Percentiles rank a stretch among this genome's conserved stretches.
Evolutionary conservation across 2,888 invertebrate genomes (phyloP).

Genomic region (Adelphocoris suturalis): DNA sequence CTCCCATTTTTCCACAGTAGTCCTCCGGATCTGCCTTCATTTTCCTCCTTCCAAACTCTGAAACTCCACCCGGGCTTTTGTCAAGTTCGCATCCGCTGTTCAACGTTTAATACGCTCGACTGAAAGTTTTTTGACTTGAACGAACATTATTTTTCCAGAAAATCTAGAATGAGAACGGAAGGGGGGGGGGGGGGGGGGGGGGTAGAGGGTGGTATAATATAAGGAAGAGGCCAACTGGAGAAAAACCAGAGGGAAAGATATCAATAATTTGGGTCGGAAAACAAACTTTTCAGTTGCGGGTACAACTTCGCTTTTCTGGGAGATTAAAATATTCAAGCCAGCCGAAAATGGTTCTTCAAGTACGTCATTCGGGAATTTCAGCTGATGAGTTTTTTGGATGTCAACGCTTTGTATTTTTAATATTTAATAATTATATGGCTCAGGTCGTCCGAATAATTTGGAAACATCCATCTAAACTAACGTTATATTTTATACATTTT

Average conservation of each 20-base stretch:
- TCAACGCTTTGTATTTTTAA: too few relatives aligned
- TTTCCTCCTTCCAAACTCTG: neutral
- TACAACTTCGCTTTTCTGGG: conserved; percentile 9
- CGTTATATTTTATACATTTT: too few relatives aligned
- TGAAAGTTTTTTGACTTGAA: neutral
- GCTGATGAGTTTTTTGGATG: too few relatives aligned
- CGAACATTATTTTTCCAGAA: neutral
- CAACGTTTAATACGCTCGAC: conserved; percentile 23
- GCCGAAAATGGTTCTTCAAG: neutral
- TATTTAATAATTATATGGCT: too few relatives aligned
- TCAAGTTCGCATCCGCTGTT: conserved; percentile 13
- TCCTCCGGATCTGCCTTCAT: neutral
- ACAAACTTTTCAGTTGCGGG: conserved; percentile 12
- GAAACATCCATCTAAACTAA: too few relatives aligned
- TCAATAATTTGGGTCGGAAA: conserved; percentile 4
- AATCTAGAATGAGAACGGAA: neutral
- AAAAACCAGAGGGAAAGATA: neutral
- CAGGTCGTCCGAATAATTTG: too few relatives aligned
- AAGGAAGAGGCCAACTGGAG: neutral
- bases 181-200: neutral
- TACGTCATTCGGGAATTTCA: neutral
- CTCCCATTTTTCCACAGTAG: neutral
- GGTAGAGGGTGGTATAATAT: neutral
- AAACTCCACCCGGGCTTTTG: neutral
- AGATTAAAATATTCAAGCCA: conserved; percentile 12